Evolutionary conservation across 2,888 invertebrate species (phyloP), one percentile per base, ranked within the genome.

Genomic region (Rhopalosiphum nymphaeae): DNA sequence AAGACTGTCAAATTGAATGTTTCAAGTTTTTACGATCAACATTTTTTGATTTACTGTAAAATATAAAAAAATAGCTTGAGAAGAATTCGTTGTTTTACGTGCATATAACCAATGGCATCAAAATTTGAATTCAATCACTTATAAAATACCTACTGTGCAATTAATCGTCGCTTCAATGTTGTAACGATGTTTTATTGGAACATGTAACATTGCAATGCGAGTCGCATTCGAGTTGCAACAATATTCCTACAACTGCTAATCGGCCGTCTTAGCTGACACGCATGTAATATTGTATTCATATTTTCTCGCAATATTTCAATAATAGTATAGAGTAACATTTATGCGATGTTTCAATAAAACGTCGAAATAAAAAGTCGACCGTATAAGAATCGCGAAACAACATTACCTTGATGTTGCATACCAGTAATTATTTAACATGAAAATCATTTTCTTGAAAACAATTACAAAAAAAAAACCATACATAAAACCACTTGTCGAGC

Each of bases 391-490:
- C 36, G 78, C 36, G 13, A 78, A 36, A 78, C 5, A 78, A 78
- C 36, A 36, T 78, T 78, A 78, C 36, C 46, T 95, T 90, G 29
- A 61, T 61, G 61, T 61, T 61, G 61, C 61, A 61, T 29, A 61
- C 61, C 0, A 61, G 29, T 61, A 29, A 61, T 29, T 29, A 29
- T 61, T 29, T 61, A 61, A 61, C 29, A 29, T 29, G 29, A 61
- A 61, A 29, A 29, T 9, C 10, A 57, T 29, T 57, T 29, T 57
- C 10, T 1, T 5, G 9, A 29, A 29, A 57, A 57, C 10, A 61
- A 29, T 29, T 3, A 13, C 53, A 56, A 56, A 56, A 56, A 56
- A 25, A 5, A 56, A n/a, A n/a, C n/a, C n/a, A n/a, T n/a, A n/a
- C n/a, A n/a, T n/a, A n/a, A n/a, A n/a, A n/a, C n/a, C n/a, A n/a